Percentiles rank a stretch among this genome's conserved stretches.
These are phyloP conservation scores for Trichoplusia ni DNA, from an alignment of 1,140 invertebrate species.

Conservation along the genomic window DNA sequence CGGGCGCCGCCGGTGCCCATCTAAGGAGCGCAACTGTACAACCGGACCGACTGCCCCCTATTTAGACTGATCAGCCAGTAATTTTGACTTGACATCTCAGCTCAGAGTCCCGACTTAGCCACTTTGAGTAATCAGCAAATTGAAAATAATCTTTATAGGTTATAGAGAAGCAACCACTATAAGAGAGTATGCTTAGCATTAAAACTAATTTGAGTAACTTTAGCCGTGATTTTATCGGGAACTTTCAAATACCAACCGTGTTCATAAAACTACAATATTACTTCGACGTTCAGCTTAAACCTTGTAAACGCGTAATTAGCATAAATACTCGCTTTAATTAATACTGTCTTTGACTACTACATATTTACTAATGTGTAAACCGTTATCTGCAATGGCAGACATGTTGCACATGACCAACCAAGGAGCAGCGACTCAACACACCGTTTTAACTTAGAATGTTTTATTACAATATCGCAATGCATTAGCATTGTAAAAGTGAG, in stretches of 20 bases:
- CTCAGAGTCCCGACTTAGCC: slow-evolving; percentile 15
- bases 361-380: slow-evolving; percentile 10
- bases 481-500: too few species aligned
- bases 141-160: not conserved
- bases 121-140: slow-evolving; percentile 3
- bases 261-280: slow-evolving; percentile 8
- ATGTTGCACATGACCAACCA: not conserved
- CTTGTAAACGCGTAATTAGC: not conserved
- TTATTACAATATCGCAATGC: too few species aligned
- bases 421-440: too few species aligned
- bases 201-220: not conserved
- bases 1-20: slow-evolving; percentile 62
- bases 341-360: not conserved
- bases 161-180: not conserved
- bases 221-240: not conserved
- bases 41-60: slow-evolving; percentile 60
- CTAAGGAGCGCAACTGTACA: slow-evolving; percentile 74
- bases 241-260: not conserved
- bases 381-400: too few species aligned
- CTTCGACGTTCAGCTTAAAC: not conserved
- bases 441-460: too few species aligned
- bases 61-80: slow-evolving; percentile 61
- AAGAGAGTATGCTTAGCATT: not conserved
- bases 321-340: slow-evolving; percentile 21
- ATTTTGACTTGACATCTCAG: slow-evolving; percentile 47